phyloP scores from a whole-genome alignment of 2,888 invertebrate species.

The Papilio demoleus region DNA sequence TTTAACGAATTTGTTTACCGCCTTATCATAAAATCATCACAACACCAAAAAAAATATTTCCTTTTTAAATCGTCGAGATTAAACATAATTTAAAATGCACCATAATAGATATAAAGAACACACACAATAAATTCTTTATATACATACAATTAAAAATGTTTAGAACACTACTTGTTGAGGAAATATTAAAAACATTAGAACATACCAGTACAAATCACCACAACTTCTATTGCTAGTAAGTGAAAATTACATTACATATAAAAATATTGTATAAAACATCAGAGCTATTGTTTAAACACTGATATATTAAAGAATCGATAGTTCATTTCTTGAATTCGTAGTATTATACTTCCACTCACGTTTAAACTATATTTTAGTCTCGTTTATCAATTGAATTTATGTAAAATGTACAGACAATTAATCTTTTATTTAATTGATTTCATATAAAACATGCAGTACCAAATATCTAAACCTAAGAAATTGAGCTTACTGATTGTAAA shows the following conservation, averaged over 20 bases:
- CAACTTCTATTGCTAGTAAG: neutral
- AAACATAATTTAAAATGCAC: too few species aligned
- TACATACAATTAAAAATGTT: neutral
- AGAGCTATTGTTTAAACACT: neutral
- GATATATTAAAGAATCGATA: neutral
- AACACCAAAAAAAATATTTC: too few species aligned
- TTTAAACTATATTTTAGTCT: neutral
- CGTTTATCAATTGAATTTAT: neutral
- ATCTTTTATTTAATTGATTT: neutral
- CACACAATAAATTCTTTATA: too few species aligned
- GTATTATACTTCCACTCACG: neutral
- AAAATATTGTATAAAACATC: constrained; percentile 4
- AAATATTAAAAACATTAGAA: neutral
- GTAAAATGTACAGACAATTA: neutral
- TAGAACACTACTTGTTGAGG: neutral
- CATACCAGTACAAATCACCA: neutral
- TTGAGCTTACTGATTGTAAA: neutral
- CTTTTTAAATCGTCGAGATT: too few species aligned
- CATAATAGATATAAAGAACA: too few species aligned
- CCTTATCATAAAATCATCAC: too few species aligned
- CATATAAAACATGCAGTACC: neutral
- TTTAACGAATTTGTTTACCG: too few species aligned
- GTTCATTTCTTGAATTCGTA: neutral
- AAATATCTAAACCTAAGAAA: neutral
- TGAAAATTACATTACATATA: neutral